phyloP scores from a whole-genome alignment of 2,888 invertebrate species.

The Neoscelio sp. region DNA sequence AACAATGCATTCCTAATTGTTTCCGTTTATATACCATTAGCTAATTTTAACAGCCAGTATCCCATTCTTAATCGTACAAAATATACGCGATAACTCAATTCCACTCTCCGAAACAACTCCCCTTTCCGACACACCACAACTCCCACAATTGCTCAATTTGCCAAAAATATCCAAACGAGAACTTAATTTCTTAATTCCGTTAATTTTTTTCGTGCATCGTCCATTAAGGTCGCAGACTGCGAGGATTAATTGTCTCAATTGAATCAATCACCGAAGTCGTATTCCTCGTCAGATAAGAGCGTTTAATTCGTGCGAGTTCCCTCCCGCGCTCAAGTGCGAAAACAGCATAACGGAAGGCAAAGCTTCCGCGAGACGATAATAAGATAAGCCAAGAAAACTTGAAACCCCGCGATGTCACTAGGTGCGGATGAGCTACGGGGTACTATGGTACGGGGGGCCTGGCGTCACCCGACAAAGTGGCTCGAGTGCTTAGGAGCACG shows the following conservation, averaged over 20 bases:
- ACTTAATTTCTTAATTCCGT: slow-evolving; percentile 50
- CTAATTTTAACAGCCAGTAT: no score
- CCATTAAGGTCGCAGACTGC: slow-evolving; percentile 46
- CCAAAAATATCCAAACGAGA: slow-evolving; percentile 45
- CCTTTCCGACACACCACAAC: no score
- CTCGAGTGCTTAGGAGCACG: slow-evolving; percentile 47
- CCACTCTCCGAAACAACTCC: no score
- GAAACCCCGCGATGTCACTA: slow-evolving; percentile 68
- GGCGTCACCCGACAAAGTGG: slow-evolving; percentile 3
- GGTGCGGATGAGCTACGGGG: slow-evolving; percentile 50
- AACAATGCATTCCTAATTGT: no score
- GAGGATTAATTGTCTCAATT: slow-evolving; percentile 64
- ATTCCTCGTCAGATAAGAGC: slow-evolving; percentile 58
- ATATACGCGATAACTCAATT: no score
- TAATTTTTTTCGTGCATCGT: slow-evolving; percentile 43
- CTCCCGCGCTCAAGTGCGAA: slow-evolving; percentile 41
- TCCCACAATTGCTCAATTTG: slow-evolving; percentile 39
- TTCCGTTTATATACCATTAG: no score
- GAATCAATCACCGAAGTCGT: slow-evolving; percentile 62
- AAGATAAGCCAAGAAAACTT: slow-evolving; percentile 73
- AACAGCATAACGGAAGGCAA: slow-evolving; percentile 45
- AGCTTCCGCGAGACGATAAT: slow-evolving; percentile 69
- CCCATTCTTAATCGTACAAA: no score
- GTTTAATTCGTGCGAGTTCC: slow-evolving; percentile 35
- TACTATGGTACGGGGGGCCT: not conserved